phyloP scores from a whole-genome alignment of 2,113 vertebrate species.

The Ariopsis seemanni region DNA sequence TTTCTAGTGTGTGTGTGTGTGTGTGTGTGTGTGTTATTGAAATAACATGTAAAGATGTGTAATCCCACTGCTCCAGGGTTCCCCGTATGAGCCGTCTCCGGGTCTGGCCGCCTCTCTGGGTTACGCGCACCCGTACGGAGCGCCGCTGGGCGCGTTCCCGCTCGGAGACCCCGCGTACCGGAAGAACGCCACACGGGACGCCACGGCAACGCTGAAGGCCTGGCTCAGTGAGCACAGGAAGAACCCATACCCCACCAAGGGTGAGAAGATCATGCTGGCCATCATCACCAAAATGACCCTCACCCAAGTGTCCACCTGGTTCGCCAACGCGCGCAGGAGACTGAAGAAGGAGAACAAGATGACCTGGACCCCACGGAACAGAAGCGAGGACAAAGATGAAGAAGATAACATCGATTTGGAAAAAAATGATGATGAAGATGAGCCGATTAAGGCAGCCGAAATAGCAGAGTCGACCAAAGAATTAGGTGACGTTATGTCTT shows the following conservation, averaged over 20 bases:
- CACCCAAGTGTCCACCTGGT: conserved; percentile 87
- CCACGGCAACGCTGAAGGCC: conserved; percentile 81
- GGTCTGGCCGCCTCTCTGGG: conserved; percentile 83
- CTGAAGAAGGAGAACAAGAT: conserved; percentile 83
- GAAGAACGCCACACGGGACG: conserved; percentile 86
- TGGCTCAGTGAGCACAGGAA: conserved; percentile 83
- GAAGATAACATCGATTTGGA: conserved; percentile 85
- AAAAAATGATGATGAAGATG: conserved; percentile 83
- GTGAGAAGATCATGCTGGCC: conserved; percentile 89
- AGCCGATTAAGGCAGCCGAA: conserved; percentile 73
- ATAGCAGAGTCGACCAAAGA: conserved; percentile 66
- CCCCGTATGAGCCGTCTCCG: conserved; percentile 80
- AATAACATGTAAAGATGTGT: background rate
- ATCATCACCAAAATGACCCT: conserved; percentile 92
- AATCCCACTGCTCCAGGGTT: conserved; percentile 67
- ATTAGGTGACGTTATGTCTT: conserved; percentile 10
- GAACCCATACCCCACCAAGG: conserved; percentile 88
- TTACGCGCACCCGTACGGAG: conserved; percentile 80
- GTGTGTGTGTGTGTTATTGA: background rate
- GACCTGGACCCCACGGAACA: conserved; percentile 80
- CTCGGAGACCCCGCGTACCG: conserved; percentile 84
- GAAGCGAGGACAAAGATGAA: conserved; percentile 84
- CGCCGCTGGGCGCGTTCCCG: conserved; percentile 80
- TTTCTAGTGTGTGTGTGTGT: background rate
- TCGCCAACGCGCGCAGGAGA: conserved; percentile 78